These are phyloP conservation scores for Chaetodon trifascialis DNA, from an alignment of 2,113 vertebrate species.

Conservation along the genomic window DNA sequence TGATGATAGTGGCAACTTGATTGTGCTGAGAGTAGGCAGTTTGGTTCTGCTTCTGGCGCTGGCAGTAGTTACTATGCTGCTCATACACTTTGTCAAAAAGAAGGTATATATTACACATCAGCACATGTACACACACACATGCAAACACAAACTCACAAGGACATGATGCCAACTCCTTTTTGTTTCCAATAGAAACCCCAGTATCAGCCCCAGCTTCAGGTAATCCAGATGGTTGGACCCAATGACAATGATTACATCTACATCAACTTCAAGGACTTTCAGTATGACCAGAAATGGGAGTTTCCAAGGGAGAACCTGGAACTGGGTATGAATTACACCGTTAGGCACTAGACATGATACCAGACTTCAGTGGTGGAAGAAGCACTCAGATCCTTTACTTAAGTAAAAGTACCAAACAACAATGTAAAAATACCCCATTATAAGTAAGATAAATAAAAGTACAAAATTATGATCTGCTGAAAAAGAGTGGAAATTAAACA, in stretches of 20 bases:
- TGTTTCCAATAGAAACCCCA: constrained; percentile 86
- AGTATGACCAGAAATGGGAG: constrained; percentile 93
- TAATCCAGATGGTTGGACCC: constrained; percentile 91
- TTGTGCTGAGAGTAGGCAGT: constrained; percentile 38
- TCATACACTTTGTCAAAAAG: constrained; percentile 72
- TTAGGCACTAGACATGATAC: background rate
- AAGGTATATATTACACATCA: constrained; percentile 70
- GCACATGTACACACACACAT: background rate
- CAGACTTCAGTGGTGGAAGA: background rate
- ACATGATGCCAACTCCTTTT: background rate
- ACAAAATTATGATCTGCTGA: no score
- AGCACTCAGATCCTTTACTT: background rate
- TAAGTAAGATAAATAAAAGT: no score
- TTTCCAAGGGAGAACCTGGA: constrained; percentile 97
- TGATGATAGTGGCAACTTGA: background rate
- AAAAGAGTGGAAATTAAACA: no score
- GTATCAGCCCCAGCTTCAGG: constrained; percentile 92
- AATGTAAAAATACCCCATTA: no score
- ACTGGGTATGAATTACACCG: constrained; percentile 86
- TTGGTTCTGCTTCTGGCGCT: constrained; percentile 60
- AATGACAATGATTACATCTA: constrained; percentile 95
- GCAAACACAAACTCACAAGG: background rate
- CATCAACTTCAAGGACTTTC: constrained; percentile 91
- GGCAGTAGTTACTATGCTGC: constrained; percentile 30
- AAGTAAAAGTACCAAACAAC: background rate